phyloP scores from a whole-genome alignment of 35 echinoderm and acorn worm species.

The Apostichopus japonicus region DNA sequence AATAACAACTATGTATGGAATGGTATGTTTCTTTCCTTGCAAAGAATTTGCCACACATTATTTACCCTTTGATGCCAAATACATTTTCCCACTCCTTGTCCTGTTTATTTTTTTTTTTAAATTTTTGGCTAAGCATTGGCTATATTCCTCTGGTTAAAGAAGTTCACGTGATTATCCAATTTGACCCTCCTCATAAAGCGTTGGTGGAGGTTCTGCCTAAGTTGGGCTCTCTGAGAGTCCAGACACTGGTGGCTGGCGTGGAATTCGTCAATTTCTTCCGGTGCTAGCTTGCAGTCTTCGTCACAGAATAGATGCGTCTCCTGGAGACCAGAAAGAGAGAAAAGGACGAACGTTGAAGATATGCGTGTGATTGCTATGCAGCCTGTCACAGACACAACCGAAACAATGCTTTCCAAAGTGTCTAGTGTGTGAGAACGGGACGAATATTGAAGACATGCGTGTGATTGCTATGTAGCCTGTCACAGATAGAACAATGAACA shows the following conservation, averaged over 20 bases:
- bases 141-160: slow-evolving; percentile 44
- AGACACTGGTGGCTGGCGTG: slow-evolving; percentile 76
- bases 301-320: slow-evolving; percentile 50
- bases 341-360: not conserved
- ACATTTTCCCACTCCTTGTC: not conserved
- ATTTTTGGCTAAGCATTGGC: not conserved
- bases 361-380: not conserved
- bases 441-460: not conserved
- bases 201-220: slow-evolving; percentile 75
- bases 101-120: not conserved
- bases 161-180: slow-evolving; percentile 17
- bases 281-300: slow-evolving; percentile 43
- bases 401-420: too few relatives aligned
- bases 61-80: not conserved
- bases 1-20: slow-evolving; percentile 14
- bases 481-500: too few relatives aligned
- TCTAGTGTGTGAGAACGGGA: not conserved
- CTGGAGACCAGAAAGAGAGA: not conserved
- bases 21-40: slow-evolving; percentile 14
- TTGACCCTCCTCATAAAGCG: slow-evolving; percentile 72
- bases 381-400: too few relatives aligned
- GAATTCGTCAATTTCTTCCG: slow-evolving; percentile 81
- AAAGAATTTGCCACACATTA: slow-evolving; percentile 13
- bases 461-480: not conserved
- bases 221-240: slow-evolving; percentile 73